Evolutionary conservation across 2,113 vertebrate genomes (phyloP), one percentile per base, ranked within the genome.

Genomic region (Pluvialis apricaria): DNA sequence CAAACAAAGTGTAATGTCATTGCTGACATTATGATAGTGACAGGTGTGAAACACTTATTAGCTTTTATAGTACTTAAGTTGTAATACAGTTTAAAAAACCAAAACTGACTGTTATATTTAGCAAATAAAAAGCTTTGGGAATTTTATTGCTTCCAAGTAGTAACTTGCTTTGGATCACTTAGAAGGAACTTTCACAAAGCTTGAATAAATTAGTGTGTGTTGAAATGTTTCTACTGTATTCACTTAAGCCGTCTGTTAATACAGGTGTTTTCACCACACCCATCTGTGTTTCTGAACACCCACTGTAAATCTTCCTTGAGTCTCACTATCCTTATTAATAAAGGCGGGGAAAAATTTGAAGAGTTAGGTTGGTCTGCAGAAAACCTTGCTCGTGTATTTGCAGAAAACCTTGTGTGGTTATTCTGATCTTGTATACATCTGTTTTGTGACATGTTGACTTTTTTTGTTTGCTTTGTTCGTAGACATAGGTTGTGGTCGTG

Each of bases 81-180:
- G 36, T 77, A 91, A 80, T 57, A 61, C 36, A 1, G 2, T 70
- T 87, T 44, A 44, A 68, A 95, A 94, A 58, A 64, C 0, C 40
- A 24, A 68, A 92, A 29, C 47, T 70, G 40, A 44, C 36, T 82
- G 69, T 72, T 92, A 31, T 8, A 75, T 90, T 92, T 88, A 88
- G 71, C 64, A 96, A 95, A 96, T 66, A 68, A 83, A 93, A 96
- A 51, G 40, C 87, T 76, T 77, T 68, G 75, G 55, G 76, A 88
- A 78, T 86, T 26, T 87, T 85, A 51, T 15, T 91, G 26, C 54
- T 86, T 96, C 77, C 55, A 70, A 90, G 78, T 78, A 87, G 81
- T 61, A 85, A 82, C 78, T 87, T 89, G 70, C 45, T 54, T 77
- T 91, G 68, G 51, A 88, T 93, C 38, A 55, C 65, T 88, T 93